phyloP scores from a whole-genome alignment of 2,888 invertebrate species.

The Priapulus caudatus region DNA sequence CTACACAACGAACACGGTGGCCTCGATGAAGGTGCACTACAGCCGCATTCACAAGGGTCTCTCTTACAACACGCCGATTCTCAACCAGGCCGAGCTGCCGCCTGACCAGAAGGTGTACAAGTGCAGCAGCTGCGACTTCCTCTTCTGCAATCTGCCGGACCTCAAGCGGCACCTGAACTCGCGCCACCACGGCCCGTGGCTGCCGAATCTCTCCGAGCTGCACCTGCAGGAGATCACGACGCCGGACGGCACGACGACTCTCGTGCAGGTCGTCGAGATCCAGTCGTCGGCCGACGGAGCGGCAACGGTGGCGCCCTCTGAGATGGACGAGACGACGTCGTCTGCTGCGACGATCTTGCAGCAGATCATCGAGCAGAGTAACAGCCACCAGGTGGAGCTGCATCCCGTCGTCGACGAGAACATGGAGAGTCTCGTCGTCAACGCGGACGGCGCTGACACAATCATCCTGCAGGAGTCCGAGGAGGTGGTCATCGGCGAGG shows the following conservation, averaged over 20 bases:
- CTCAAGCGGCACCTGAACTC: conserved; percentile 35
- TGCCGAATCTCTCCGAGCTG: conserved; percentile 18
- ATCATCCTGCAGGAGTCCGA: conserved; percentile 32
- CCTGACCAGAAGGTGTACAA: conserved; percentile 26
- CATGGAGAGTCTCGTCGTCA: conserved; percentile 24
- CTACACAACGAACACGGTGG: conserved; percentile 35
- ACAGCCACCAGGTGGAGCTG: conserved; percentile 20
- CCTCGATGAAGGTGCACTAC: conserved; percentile 37
- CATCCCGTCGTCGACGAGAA: conserved; percentile 24
- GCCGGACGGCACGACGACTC: conserved; percentile 9
- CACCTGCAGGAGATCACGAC: conserved; percentile 16
- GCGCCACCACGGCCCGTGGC: conserved; percentile 26
- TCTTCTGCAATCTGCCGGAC: conserved; percentile 37
- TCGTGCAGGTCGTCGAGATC: conserved; percentile 16
- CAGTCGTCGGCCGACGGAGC: conserved; percentile 11
- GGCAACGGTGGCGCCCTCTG: conserved; percentile 8
- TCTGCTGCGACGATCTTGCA: conserved; percentile 29
- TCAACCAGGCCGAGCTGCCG: conserved; percentile 7
- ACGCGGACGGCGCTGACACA: conserved; percentile 30
- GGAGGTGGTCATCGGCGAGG: conserved; percentile 23
- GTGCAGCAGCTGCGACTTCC: conserved; percentile 36
- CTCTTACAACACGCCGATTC: conserved; percentile 8
- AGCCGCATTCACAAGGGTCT: conserved; percentile 27
- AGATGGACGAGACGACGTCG: conserved; percentile 30
- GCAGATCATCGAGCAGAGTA: conserved; percentile 13